A percentile compares a stretch with the other conserved stretches of the same genome.
Conservation (phyloP, 2,113 vertebrate species). For the Girardinichthys multiradiatus region DNA sequence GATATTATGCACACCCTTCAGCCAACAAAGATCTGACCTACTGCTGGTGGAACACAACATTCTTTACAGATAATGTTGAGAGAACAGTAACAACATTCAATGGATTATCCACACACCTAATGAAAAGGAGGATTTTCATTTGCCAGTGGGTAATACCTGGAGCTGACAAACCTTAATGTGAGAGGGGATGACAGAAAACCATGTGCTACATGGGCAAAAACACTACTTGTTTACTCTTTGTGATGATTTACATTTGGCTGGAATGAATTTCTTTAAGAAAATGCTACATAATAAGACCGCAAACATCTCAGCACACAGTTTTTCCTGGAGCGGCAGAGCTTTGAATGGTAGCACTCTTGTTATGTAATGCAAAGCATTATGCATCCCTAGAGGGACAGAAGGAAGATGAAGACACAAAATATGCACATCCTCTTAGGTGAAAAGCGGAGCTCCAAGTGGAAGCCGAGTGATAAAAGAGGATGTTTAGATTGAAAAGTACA, state of each 20-base stretch:
- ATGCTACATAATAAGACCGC: constrained; percentile 51
- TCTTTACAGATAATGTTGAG: constrained; percentile 42
- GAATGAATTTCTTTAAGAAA: constrained; percentile 53
- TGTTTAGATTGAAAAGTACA: constrained; percentile 60
- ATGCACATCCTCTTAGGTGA: constrained; percentile 75
- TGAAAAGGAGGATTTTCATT: constrained; percentile 20
- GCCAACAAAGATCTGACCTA: constrained; percentile 38
- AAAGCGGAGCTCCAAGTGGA: constrained; percentile 51
- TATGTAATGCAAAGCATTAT: constrained; percentile 67
- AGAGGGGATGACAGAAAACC: neutral
- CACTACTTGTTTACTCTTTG: constrained; percentile 1
- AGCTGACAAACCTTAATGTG: constrained; percentile 15
- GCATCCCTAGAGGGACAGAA: constrained; percentile 62
- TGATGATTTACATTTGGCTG: constrained; percentile 33
- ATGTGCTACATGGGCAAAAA: constrained; percentile 16
- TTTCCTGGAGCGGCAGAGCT: constrained; percentile 53
- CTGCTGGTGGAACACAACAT: constrained; percentile 31
- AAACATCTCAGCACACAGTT: constrained; percentile 56
- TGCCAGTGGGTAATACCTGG: neutral
- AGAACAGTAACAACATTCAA: no score
- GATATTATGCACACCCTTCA: constrained; percentile 20
- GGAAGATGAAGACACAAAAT: constrained; percentile 64
- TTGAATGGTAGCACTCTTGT: constrained; percentile 62
- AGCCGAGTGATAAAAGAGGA: constrained; percentile 37
- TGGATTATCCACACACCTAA: constrained; percentile 25